Evolutionary conservation across 1,140 invertebrate species (phyloP), one percentile per base, ranked within the genome.

Genomic region (Lucilia sericata): DNA sequence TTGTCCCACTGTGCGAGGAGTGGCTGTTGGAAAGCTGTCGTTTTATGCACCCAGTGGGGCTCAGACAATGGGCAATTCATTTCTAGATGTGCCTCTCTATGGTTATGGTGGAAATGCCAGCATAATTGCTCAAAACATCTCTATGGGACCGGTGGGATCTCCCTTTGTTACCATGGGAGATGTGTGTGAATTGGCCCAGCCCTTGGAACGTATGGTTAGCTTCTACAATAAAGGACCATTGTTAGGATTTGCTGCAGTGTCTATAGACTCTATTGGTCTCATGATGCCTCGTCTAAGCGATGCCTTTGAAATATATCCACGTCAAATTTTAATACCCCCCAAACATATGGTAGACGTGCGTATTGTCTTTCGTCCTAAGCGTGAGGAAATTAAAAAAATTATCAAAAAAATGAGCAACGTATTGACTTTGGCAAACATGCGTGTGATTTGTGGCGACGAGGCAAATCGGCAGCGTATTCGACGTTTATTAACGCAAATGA

Each of bases 351-450:
- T 85, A 12, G 84, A 76, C 13, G 86, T 91, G 0, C 84, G 87
- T 19, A 84, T 91, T 14, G 55, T 85, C 9, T 90, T 91, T n/a
- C 84, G 85, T 0, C 89, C 88, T 1, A 88, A 89, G 80, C 87
- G 88, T 0, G 88, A 91, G 21, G 90, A 91, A 82, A 86, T 91
- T n/a, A 88, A 88, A 30, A 91, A 91, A 84, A 89, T 91, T 25
- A 80, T 89, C 2, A 88, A 89, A 30, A 89, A 89, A 80, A 85
- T 85, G 3, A 84, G 84, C 8, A 86, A 88, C 74, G 90, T 91
- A 0, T 8, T 89, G 8, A 90, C 90, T 0, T 49, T 91, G 81
- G 90, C 88, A 12, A 90, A 91, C 36, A 87, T 91, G 86, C 87
- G 88, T 13, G 87, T 91, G 8, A 90, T 91, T 55, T 90, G 88